Conservation (phyloP, 2,888 invertebrate species). For the Malthinus flaveolus region DNA sequence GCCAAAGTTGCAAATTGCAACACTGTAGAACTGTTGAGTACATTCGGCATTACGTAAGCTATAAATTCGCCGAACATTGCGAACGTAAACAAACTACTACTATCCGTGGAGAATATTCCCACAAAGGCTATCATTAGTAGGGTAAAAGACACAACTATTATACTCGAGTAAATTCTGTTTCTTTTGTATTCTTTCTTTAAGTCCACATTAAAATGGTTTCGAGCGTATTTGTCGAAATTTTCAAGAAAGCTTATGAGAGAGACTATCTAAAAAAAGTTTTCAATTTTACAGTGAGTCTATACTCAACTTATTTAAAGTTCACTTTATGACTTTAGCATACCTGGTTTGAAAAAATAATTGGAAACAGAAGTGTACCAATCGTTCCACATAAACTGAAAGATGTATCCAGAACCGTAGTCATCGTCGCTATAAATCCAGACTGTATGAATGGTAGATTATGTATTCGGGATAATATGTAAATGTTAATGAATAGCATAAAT, state of each 20-base stretch:
- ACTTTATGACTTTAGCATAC: background rate
- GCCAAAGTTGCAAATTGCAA: constrained; percentile 1
- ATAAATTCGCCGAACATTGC: background rate
- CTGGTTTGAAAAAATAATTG: background rate
- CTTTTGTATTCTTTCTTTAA: background rate
- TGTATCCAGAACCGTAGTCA: background rate
- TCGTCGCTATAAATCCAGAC: background rate
- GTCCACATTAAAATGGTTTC: background rate
- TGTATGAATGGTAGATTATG: background rate
- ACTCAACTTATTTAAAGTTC: no score
- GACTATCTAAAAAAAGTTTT: no score
- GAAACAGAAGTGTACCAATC: background rate
- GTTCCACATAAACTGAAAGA: background rate
- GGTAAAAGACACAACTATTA: background rate
- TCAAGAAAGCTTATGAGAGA: background rate
- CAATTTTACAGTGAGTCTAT: no score
- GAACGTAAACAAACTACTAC: background rate
- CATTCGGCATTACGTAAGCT: background rate
- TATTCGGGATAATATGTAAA: background rate
- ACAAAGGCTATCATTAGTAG: background rate
- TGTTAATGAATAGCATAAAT: background rate
- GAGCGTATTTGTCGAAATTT: background rate
- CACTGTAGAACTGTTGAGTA: background rate
- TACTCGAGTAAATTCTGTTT: background rate
- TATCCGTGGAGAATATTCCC: background rate